Evolutionary conservation across 2,888 invertebrate genomes (phyloP), one percentile per base, ranked within the genome.

Genomic region (Parnassius orleans): DNA sequence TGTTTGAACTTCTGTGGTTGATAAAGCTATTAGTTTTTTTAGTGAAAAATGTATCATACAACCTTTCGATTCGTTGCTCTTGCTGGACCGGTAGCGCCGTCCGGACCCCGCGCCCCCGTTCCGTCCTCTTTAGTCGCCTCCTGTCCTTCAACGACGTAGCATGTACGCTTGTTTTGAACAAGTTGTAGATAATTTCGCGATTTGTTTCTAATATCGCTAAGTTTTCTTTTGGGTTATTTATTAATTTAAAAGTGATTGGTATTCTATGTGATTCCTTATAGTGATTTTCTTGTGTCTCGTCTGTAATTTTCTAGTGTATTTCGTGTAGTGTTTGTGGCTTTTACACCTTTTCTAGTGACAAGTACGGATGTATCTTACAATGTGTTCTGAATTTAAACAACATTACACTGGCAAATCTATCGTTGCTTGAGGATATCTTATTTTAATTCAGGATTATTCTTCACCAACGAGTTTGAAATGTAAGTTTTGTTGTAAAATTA

Each of bases 381-480:
- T 63, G 63, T 63, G 63, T 47, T 60, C 44, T 56, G 63, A 59
- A 63, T 63, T 60, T 58, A 46, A 63, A 63, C 59, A 60, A 43
- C 47, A 43, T 59, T 53, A 43, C 51, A 51, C 47, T 47, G 41
- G 52, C 51, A 52, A 53, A 47, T 46, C 47, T 56, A 11, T 46
- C 47, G 33, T 53, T 46, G 41, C 51, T 53, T 52, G 48, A 46
- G 52, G 42, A 55, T 63, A 59, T 24, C 24, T 57, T 42, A 12
- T 12, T 42, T 24, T 44, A 46, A 43, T 46, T 46, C 51, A 42
- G 46, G 42, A 56, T 47, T 46, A 14, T 57, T 56, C n/a, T 48
- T 48, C 10, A 14, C 11, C 44, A 9, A 33, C 33, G 33, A 7
- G 7, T 1, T 33, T 33, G 41, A 52, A 24, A 61, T 57, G 61